Evolutionary conservation across 1,140 invertebrate genomes (phyloP).

Genomic region (Aphaenogaster rudis): DNA sequence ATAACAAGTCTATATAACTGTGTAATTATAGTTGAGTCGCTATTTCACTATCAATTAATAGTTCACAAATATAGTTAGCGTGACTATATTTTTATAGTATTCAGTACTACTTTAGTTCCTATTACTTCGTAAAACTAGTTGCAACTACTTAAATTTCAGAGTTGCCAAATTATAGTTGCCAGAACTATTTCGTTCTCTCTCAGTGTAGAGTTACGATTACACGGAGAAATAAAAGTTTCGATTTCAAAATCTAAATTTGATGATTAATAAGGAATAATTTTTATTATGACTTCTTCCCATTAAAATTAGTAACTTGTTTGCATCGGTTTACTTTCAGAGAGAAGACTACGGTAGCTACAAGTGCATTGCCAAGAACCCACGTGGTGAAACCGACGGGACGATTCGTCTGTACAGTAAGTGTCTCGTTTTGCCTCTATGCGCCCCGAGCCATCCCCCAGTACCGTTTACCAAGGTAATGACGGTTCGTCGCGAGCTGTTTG

Average conservation of each 20-base stretch:
- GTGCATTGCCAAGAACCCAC: slow-evolving; percentile 96
- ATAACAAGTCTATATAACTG: no score
- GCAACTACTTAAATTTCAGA: no score
- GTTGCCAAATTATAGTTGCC: no score
- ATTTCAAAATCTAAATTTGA: not conserved
- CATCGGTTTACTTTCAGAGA: slow-evolving; percentile 79
- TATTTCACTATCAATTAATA: no score
- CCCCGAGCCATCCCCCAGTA: slow-evolving; percentile 62
- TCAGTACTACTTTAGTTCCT: no score
- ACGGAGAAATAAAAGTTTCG: not conserved
- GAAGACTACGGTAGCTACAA: slow-evolving; percentile 95
- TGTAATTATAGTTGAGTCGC: no score
- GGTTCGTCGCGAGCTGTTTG: slow-evolving; percentile 64
- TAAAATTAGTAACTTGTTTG: slow-evolving; percentile 37
- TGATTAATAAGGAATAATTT: not conserved
- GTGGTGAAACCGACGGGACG: slow-evolving; percentile 96
- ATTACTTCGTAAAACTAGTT: no score
- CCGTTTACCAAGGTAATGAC: slow-evolving; percentile 76
- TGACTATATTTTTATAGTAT: no score
- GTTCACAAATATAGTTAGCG: no score
- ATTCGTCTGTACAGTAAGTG: slow-evolving; percentile 96
- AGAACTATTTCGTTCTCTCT: no score
- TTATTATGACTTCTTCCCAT: not conserved
- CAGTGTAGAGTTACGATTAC: not conserved
- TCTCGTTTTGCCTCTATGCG: slow-evolving; percentile 64